These are phyloP conservation scores for Drosophila fuyamai DNA, from an alignment of 1,140 invertebrate species.

Conservation along the genomic window DNA sequence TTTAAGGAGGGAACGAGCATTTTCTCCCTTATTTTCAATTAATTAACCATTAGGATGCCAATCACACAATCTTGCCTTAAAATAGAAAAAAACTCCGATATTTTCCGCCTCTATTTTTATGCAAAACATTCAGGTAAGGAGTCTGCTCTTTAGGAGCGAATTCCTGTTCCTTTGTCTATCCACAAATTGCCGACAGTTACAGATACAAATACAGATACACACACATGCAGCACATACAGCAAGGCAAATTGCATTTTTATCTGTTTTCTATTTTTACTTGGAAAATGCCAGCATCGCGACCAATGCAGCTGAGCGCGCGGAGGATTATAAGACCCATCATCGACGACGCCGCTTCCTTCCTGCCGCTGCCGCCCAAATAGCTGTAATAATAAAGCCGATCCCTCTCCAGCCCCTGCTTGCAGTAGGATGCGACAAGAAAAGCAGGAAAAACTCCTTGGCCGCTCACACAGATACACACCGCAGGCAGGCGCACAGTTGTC, in stretches of 20 bases:
- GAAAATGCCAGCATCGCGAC: conserved; percentile 59
- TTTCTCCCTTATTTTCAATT: conserved; percentile 20
- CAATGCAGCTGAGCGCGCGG: conserved; percentile 38
- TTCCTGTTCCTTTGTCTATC: conserved; percentile 81
- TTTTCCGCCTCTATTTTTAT: conserved; percentile 67
- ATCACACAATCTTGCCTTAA: conserved; percentile 31
- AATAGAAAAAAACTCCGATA: conserved; percentile 35
- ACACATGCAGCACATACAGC: conserved; percentile 19
- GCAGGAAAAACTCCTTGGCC: conserved; percentile 81
- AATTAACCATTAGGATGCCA: conserved; percentile 36
- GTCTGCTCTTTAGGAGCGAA: conserved; percentile 69
- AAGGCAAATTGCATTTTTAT: conserved; percentile 78
- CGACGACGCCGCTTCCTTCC: conserved; percentile 69
- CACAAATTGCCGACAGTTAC: conserved; percentile 72
- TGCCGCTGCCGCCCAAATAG: conserved; percentile 58
- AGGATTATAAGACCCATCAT: conserved; percentile 70
- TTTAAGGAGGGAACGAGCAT: neutral
- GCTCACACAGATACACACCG: conserved; percentile 34
- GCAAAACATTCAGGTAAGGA: conserved; percentile 68
- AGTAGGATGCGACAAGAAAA: conserved; percentile 79
- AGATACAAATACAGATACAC: conserved; percentile 13
- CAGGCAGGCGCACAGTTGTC: conserved; percentile 24
- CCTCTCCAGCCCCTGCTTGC: conserved; percentile 37
- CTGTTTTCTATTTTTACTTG: conserved; percentile 73
- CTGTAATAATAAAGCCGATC: conserved; percentile 75